Evolutionary conservation across 1,140 invertebrate species (phyloP), one percentile per base, ranked within the genome.

Genomic region (Drosophila subobscura): DNA sequence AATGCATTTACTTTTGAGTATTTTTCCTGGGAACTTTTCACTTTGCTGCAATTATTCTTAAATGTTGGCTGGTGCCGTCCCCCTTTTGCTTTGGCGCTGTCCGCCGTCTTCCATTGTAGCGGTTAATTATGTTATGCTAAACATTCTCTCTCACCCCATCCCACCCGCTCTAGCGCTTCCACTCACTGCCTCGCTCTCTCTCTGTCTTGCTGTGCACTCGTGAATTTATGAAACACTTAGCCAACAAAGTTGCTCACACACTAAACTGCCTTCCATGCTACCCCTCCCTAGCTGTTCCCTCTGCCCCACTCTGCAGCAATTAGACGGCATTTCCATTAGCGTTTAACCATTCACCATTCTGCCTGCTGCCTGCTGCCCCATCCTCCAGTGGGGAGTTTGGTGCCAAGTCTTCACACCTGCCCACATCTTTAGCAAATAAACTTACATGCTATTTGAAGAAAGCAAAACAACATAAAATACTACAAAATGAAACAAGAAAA

Each of bases 251-350:
- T 66, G 63, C 64, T 46, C 49, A 56, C 6, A 57, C 46, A 42
- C 46, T 20, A 53, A 55, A 22, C 29, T 12, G 33, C 16, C 40
- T 49, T 41, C 58, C 55, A 4, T 29, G 37, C 53, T 47, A 27
- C 5, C 10, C 16, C 16, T 20, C 16, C 16, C 16, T 20, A 20
- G 16, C 16, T 20, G 16, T 20, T 4, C 10, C 33, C 10, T 8
- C 29, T 33, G 8, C 8, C 8, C 7, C 29, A 3, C 7, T 8
- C 7, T 33, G 29, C 29, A 63, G 79, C 78, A 81, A 81, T 81
- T 83, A 83, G 78, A 77, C 59, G 73, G 40, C 41, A 77, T 70
- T 81, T 77, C 53, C 79, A 83, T 81, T 81, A 65, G 78, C 46
- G 61, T 63, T 65, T 68, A 59, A 60, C 33, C 45, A 68, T 55